Base-by-base conservation (phyloP, 2,888 invertebrate species). In the Shargacucullia verbasci region DNA sequence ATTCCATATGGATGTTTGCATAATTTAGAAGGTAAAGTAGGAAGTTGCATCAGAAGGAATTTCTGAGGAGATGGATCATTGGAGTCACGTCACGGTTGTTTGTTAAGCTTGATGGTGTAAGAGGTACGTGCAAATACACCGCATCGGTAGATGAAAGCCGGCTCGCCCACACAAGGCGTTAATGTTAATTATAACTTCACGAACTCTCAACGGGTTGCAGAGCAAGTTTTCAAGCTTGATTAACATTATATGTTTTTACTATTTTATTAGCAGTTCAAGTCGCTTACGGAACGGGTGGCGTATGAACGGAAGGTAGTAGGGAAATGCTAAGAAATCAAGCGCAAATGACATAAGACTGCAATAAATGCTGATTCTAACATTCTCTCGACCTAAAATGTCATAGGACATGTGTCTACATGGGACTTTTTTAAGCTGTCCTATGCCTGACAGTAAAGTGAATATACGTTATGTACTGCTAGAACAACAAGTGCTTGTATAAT, bases 1-100 rank as follows among this genome's bases (percentile, higher is more conserved):
- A 73, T 73, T 81, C 78, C 84, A 81, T 88, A 87, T 84, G 82
- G 81, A 80, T 79, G 69, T 83, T 81, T 91, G 87, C 84, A 92
- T 92, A 88, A 89, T 91, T 90, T 81, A 9, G 15, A 27, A 33
- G 20, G 49, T 49, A 57, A 62, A 69, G 75, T 70, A 73, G 58
- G 61, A 73, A 74, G 79, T 72, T 64, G 77, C 73, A 83, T 80
- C 79, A 80, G 61, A 81, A 73, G 80, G 80, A 85, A 84, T 82
- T 79, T 71, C 49, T 73, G 66, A 79, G 71, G 70, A 79, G 76
- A 73, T 66, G 73, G 79, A 80, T 82, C 72, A 72, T 57, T 64
- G 47, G 38, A 55, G 64, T 56, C 47, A 66, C 55, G 57, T 68
- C 54, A 60, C 41, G 48, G 46, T 44, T 59, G 52, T 66, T 38